phyloP scores from a whole-genome alignment of 2,888 invertebrate genomes.

The Microctonus brassicae region DNA sequence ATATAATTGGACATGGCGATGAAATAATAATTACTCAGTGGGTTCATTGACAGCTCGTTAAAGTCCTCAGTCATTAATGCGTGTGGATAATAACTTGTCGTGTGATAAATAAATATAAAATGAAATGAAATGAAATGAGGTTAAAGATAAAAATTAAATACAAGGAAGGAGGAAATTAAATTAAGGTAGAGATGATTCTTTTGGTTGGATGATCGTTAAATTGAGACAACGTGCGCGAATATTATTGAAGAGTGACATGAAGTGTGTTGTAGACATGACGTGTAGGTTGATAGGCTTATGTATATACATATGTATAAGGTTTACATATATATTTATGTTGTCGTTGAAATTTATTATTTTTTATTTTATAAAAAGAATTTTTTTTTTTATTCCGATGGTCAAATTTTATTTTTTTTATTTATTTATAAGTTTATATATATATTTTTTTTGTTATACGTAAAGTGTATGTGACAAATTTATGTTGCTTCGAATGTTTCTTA shows the following conservation, averaged over 20 bases:
- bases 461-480: slow-evolving; percentile 5
- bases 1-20: slow-evolving; percentile 42
- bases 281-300: not conserved
- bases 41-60: slow-evolving; percentile 45
- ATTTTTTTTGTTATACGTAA: not conserved
- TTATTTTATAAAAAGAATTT: not conserved
- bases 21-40: slow-evolving; percentile 47
- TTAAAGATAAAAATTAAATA: not conserved
- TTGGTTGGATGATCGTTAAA: not conserved
- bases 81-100: slow-evolving; percentile 43
- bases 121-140: too few species aligned
- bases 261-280: not conserved
- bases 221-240: not conserved
- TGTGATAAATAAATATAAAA: not conserved
- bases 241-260: not conserved
- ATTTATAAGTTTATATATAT: not conserved
- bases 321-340: not conserved
- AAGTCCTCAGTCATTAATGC: slow-evolving; percentile 43
- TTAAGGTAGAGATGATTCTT: not conserved
- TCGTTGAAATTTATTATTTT: not conserved
- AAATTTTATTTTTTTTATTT: not conserved
- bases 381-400: not conserved
- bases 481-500: slow-evolving; percentile 29
- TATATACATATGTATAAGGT: not conserved
- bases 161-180: not conserved